Percentiles rank a stretch among this genome's conserved stretches.
These are phyloP conservation scores for Anhinga rufa DNA, from an alignment of 2,113 vertebrate genomes.

Conservation along the genomic window DNA sequence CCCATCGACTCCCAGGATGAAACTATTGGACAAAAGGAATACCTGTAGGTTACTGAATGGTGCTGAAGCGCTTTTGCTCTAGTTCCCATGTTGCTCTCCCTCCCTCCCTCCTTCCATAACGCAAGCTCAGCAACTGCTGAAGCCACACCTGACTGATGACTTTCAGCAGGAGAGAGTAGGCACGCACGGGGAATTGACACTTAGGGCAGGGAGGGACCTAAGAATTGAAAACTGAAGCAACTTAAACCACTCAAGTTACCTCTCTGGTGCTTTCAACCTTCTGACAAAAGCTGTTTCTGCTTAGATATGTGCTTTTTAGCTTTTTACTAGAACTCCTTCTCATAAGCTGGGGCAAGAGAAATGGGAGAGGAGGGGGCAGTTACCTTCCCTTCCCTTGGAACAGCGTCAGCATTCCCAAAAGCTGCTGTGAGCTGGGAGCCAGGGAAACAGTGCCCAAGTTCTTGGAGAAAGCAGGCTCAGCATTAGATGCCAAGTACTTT, in stretches of 20 bases:
- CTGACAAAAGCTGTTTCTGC: neutral
- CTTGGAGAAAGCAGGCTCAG: neutral
- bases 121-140: neutral
- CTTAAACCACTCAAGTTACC: neutral
- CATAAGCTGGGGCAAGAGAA: neutral
- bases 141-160: neutral
- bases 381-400: neutral
- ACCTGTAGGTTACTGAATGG: neutral
- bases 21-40: neutral
- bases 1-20: neutral
- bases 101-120: neutral
- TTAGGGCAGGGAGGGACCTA: neutral
- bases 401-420: neutral
- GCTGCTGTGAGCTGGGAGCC: neutral
- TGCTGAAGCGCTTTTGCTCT: neutral
- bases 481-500: neutral
- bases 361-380: neutral
- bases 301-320: neutral
- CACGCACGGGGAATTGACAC: neutral
- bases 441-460: neutral
- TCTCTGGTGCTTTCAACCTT: neutral
- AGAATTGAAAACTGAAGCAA: neutral
- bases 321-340: neutral
- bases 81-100: neutral
- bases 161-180: neutral